phyloP scores from a whole-genome alignment of 2,113 vertebrate species.

The Lota lota region DNA sequence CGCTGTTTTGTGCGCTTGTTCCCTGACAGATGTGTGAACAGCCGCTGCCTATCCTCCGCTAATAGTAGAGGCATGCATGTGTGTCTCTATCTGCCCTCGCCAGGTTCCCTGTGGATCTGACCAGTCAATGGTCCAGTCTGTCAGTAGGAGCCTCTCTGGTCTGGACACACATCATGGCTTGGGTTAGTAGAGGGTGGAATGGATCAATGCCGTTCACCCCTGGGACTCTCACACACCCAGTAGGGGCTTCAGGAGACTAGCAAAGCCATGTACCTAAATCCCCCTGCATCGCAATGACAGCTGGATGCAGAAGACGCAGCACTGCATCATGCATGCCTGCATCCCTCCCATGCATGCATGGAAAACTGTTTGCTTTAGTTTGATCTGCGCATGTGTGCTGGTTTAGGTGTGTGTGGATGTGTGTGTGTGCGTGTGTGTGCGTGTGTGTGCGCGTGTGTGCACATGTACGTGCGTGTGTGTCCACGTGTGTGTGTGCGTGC shows the following conservation, averaged over 20 bases:
- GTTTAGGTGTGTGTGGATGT: background rate
- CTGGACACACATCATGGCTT: conserved; percentile 40
- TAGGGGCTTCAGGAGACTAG: conserved; percentile 36
- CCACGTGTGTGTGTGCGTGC: background rate
- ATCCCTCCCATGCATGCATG: too few relatives aligned
- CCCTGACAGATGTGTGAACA: too few relatives aligned
- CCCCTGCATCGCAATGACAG: conserved; percentile 44
- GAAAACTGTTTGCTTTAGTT: background rate
- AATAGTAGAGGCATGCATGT: background rate
- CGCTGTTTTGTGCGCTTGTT: too few relatives aligned
- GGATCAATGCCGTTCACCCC: conserved; percentile 62
- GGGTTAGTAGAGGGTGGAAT: background rate
- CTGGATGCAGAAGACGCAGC: conserved; percentile 43
- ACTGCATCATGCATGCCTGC: too few relatives aligned
- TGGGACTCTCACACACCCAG: conserved; percentile 46
- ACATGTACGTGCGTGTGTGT: background rate
- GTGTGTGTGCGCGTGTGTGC: background rate
- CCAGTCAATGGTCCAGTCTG: conserved; percentile 71
- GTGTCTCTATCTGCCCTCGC: conserved; percentile 41
- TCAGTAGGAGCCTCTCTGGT: conserved; percentile 37
- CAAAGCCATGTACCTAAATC: conserved; percentile 65
- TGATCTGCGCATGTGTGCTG: conserved; percentile 7
- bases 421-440: background rate
- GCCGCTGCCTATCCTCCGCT: too few relatives aligned
- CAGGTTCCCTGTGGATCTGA: conserved; percentile 42